Base-by-base conservation (phyloP, 2,113 vertebrate genomes). In the Artemisiospiza belli region DNA sequence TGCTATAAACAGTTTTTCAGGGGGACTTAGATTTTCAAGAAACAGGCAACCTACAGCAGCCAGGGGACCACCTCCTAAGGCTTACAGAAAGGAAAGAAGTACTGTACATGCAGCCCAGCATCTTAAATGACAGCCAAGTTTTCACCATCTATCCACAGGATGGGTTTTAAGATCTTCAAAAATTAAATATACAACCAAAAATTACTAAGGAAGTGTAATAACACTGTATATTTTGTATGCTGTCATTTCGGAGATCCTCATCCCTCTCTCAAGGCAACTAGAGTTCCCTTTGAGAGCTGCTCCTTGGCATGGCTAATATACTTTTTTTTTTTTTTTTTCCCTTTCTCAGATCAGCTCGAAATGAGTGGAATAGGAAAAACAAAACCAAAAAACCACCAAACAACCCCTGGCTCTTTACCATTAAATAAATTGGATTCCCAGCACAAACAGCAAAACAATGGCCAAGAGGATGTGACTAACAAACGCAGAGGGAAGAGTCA, bases 1-100 rank as follows among this genome's bases (percentile, higher is more conserved):
- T 83, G 72, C 87, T 92, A 85, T 76, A 83, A 64, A 94, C 80
- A 67, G 96, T 74, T 94, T 96, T 97, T 97, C 82, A 76, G 92
- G 85, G 55, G 86, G 83, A 89, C 95, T 89, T 86, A 92, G 97
- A 96, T 96, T 98, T 98, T 96, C 95, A 98, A 98, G 97, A 97
- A 98, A 97, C 75, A 98, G 93, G 95, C 95, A 96, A 97, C 82
- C 92, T 96, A 96, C 92, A 96, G 98, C 97, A 95, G 96, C 87
- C 82, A 79, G 97, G 92, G 96, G 97, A 97, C 90, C 91, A 94
- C 97, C 74, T 92, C 47, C 95, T 82, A 66, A 41, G 68, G 41
- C 43, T 92, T 64, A 35, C 15, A 55, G 74, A 92, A 91, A 88
- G 57, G 39, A 72, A 24, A 84, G 70, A 86, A 86, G 16, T 41